Percentiles rank a stretch among this genome's conserved stretches.
Evolutionary conservation across 2,797 vertebrate species (phyloP).

Genomic region (Oreortyx pictus): DNA sequence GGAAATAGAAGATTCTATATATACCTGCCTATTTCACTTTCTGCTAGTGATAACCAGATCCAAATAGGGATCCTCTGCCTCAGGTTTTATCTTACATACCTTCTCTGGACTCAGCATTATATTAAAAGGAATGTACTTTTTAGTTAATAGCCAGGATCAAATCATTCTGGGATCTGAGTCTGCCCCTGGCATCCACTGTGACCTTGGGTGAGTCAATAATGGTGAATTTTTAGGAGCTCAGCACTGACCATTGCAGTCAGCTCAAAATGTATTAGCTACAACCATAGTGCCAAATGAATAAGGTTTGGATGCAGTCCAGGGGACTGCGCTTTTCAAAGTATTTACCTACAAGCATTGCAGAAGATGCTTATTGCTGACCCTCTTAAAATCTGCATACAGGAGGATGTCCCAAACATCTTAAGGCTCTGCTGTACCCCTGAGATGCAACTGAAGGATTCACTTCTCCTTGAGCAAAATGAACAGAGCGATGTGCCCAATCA

Average conservation of each 20-base stretch:
- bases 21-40: background rate
- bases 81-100: background rate
- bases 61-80: background rate
- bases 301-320: background rate
- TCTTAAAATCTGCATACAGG: background rate
- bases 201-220: background rate
- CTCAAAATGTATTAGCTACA: background rate
- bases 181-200: background rate
- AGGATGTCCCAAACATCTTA: background rate
- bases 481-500: background rate
- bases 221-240: background rate
- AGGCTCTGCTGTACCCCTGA: background rate
- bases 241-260: background rate
- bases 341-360: background rate
- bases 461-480: background rate
- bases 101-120: background rate
- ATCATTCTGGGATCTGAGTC: background rate
- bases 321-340: background rate
- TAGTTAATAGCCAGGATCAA: background rate
- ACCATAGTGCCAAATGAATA: background rate
- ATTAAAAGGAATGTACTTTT: background rate
- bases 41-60: background rate
- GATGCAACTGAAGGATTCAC: background rate
- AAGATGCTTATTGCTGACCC: background rate
- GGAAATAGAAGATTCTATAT: conserved; percentile 14